Percentiles rank a stretch among this genome's conserved stretches.
Conservation (phyloP, 2,113 vertebrate species). For the Callospermophilus lateralis region DNA sequence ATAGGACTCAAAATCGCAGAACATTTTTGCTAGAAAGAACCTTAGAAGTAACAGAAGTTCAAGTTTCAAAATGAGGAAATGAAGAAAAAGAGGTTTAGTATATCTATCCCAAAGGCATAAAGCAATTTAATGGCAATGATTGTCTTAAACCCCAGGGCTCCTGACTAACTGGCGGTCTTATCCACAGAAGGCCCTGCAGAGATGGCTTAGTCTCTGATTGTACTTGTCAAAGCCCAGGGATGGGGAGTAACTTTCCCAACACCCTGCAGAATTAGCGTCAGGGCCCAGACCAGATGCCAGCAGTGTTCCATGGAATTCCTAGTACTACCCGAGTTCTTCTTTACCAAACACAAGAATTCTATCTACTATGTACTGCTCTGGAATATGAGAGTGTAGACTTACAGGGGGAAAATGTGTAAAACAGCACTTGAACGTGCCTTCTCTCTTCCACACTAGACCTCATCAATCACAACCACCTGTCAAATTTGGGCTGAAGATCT, state of each 20-base stretch:
- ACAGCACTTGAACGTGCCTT: not conserved
- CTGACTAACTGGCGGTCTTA: not conserved
- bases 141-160: not conserved
- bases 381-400: not conserved
- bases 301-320: not conserved
- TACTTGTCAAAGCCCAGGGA: not conserved
- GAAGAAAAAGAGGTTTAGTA: not conserved
- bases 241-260: not conserved
- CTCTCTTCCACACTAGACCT: not conserved
- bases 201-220: not conserved
- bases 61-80: slow-evolving; percentile 18
- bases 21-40: not conserved
- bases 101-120: not conserved
- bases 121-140: not conserved
- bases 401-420: not conserved
- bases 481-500: not conserved
- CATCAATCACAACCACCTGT: not conserved
- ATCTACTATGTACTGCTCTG: not conserved
- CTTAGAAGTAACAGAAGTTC: slow-evolving; percentile 20
- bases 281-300: not conserved
- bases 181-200: not conserved
- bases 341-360: not conserved
- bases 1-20: not conserved
- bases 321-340: not conserved
- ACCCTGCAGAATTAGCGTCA: not conserved